These are phyloP conservation scores for Alcedo atthis DNA, from an alignment of 2,797 vertebrate genomes.

Conservation along the genomic window DNA sequence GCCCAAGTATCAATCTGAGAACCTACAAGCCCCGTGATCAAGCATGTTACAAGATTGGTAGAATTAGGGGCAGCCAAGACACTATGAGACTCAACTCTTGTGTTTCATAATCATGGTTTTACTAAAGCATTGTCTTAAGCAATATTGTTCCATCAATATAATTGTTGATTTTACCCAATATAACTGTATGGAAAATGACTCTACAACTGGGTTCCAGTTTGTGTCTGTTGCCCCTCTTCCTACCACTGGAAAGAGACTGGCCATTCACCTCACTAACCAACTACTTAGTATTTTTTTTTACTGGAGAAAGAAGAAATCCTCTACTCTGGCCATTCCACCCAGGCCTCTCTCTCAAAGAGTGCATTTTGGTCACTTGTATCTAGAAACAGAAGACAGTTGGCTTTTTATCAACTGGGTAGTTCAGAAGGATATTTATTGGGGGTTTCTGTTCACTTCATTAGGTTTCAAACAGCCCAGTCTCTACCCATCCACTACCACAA, in stretches of 20 bases:
- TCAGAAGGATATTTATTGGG: neutral
- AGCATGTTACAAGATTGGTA: neutral
- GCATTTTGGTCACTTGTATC: neutral
- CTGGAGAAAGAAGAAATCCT: neutral
- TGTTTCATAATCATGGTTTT: neutral
- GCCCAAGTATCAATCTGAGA: neutral
- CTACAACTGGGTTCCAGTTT: neutral
- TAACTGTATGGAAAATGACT: neutral
- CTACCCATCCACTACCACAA: neutral
- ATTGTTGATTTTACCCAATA: neutral
- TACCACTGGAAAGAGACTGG: too few species aligned
- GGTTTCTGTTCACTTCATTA: neutral
- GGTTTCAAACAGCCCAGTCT: neutral
- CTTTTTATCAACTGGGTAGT: neutral
- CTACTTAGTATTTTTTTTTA: neutral
- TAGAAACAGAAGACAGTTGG: conserved; percentile 10
- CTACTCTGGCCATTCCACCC: neutral
- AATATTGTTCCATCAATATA: neutral
- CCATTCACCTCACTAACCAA: neutral
- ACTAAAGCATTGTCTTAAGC: neutral
- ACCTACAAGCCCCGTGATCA: neutral
- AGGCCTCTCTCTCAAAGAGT: neutral
- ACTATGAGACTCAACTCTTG: neutral
- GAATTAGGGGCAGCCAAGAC: neutral
- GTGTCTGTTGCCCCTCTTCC: too few species aligned